phyloP scores from a whole-genome alignment of 2,797 vertebrate genomes.

The Premnoplex brunnescens region DNA sequence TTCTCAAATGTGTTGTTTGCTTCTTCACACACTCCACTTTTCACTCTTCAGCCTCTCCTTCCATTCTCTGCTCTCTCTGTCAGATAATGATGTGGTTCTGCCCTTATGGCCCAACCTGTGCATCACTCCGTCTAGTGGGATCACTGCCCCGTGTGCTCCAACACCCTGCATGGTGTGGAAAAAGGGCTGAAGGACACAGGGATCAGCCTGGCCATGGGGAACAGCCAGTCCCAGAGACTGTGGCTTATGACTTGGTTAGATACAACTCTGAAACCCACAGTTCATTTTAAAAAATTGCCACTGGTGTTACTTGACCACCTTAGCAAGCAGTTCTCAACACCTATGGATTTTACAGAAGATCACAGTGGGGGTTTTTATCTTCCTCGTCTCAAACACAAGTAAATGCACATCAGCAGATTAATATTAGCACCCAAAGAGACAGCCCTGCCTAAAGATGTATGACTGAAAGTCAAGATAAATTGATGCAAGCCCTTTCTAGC shows the following conservation, averaged over 20 bases:
- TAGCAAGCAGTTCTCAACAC: background rate
- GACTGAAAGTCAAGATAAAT: constrained; percentile 55
- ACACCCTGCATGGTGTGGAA: fast-evolving
- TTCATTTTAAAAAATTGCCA: background rate
- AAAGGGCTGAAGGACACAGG: background rate
- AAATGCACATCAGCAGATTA: constrained; percentile 30
- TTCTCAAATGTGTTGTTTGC: background rate
- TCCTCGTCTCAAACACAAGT: background rate
- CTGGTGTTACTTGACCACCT: background rate
- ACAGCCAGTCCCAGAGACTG: background rate
- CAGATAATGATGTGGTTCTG: background rate
- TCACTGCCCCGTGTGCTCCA: background rate
- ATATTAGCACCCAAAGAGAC: constrained; percentile 31
- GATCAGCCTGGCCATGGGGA: background rate
- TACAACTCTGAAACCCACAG: background rate
- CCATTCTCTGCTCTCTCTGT: background rate
- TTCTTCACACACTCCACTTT: background rate
- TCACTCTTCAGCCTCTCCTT: background rate
- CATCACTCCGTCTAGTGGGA: background rate
- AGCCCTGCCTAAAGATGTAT: constrained; percentile 38
- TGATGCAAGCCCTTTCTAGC: constrained; percentile 12
- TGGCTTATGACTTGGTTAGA: background rate
- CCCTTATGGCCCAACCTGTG: background rate
- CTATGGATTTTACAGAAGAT: background rate
- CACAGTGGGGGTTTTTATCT: background rate